A percentile compares a stretch with the other conserved stretches of the same genome.
Evolutionary conservation across 2,797 vertebrate species (phyloP).

Genomic region (Erpetoichthys calabaricus): DNA sequence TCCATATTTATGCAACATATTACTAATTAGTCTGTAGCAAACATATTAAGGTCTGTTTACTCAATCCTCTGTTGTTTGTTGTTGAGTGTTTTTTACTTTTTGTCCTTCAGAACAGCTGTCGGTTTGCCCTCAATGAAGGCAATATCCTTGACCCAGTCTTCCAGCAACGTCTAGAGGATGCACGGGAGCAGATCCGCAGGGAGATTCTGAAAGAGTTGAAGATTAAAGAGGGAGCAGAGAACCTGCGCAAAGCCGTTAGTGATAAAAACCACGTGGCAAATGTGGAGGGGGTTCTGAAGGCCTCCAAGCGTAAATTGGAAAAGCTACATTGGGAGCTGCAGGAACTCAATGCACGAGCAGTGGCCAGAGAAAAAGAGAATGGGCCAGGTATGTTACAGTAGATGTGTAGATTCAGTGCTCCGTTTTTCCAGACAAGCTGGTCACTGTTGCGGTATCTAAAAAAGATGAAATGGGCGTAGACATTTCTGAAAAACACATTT

Average conservation of each 20-base stretch:
- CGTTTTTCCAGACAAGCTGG: too few relatives aligned
- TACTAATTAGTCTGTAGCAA: too few relatives aligned
- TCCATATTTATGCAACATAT: too few relatives aligned
- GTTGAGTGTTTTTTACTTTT: not conserved
- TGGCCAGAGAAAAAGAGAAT: constrained; percentile 51
- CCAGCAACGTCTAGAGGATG: constrained; percentile 68
- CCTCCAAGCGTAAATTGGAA: constrained; percentile 74
- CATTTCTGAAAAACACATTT: too few relatives aligned
- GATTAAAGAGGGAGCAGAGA: constrained; percentile 85
- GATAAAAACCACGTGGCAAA: constrained; percentile 70
- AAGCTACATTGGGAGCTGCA: constrained; percentile 69
- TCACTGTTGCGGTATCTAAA: too few relatives aligned
- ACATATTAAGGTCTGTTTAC: too few relatives aligned
- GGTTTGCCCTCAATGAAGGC: constrained; percentile 39
- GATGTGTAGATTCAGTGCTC: not conserved
- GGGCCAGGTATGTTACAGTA: constrained; percentile 20
- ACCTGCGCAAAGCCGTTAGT: constrained; percentile 66
- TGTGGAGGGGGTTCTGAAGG: constrained; percentile 70
- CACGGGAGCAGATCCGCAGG: constrained; percentile 57
- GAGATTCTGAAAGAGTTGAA: constrained; percentile 88
- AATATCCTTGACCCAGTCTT: constrained; percentile 63
- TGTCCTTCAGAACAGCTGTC: constrained; percentile 33
- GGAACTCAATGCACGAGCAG: constrained; percentile 69
- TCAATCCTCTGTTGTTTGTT: not conserved
- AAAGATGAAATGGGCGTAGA: too few relatives aligned